A percentile compares a stretch with the other conserved stretches of the same genome.
Evolutionary conservation across 2,113 vertebrate genomes (phyloP).

Genomic region (Salvelinus alpinus): DNA sequence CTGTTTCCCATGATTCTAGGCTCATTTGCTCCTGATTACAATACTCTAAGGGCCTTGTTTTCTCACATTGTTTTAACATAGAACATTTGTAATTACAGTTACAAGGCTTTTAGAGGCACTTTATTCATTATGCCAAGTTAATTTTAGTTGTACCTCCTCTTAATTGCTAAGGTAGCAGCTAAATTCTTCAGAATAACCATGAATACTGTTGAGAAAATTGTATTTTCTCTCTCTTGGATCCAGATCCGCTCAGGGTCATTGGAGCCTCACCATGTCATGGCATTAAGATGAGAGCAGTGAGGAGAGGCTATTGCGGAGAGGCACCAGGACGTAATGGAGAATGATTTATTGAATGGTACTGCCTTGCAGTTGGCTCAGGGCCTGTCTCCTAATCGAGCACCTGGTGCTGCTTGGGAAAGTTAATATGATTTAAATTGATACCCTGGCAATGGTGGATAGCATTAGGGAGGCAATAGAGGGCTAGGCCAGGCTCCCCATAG

Average conservation of each 20-base stretch:
- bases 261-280: constrained; percentile 14
- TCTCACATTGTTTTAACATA: too few species aligned
- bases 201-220: too few species aligned
- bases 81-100: too few species aligned
- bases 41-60: too few species aligned
- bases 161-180: too few species aligned
- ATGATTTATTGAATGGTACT: constrained; percentile 59
- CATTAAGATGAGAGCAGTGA: neutral
- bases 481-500: constrained; percentile 29
- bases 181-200: too few species aligned
- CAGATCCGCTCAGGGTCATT: constrained; percentile 4
- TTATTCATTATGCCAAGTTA: too few species aligned
- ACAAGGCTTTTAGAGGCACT: too few species aligned
- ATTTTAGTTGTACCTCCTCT: too few species aligned
- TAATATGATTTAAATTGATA: constrained; percentile 67
- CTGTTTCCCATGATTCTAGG: too few species aligned
- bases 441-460: constrained; percentile 35
- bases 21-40: too few species aligned
- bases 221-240: neutral
- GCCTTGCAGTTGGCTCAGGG: constrained; percentile 46
- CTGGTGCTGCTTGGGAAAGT: constrained; percentile 57
- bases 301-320: constrained; percentile 22
- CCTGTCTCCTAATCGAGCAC: constrained; percentile 58
- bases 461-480: constrained; percentile 22
- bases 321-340: constrained; percentile 50